Base-by-base conservation (phyloP, 2,888 invertebrate genomes). In the Leptopterna dolabrata region DNA sequence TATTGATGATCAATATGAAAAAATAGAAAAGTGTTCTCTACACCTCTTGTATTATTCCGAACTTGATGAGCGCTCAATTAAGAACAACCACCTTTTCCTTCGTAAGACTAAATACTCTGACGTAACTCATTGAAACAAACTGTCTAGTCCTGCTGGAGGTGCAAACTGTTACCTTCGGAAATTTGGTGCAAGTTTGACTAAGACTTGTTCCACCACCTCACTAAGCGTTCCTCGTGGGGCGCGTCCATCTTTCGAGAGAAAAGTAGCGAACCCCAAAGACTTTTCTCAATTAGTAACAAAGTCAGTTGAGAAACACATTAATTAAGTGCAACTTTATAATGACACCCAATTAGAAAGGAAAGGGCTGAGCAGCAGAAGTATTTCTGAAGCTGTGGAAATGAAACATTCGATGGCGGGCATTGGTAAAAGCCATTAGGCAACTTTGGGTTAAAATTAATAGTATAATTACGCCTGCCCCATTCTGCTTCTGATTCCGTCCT, bases 401-500 rank as follows among this genome's bases (percentile, higher is more conserved):
- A 84, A 84, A 73, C 73, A 85, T 73, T 85, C 85, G 85, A 85
- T 85, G 73, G 30, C 7, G 55, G 85, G 45, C 73, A 36, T 73
- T 73, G 73, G 85, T 73, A 85, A 47, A 85, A 85, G 73, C 85
- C 85, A 85, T 85, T 85, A 85, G 47, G 85, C 85, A 85, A 85
- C 85, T 85, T 85, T 76, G 85, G 85, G 73, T 71, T 73, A 24
- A 85, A 85, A 85, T 85, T 85, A 85, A 85, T 85, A 73, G 85
- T 73, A 85, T 76, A 85, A 85, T 85, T 85, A 85, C 85, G 85
- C 85, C 19, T 63, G 30, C 24, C 71, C 73, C 81, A 45, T 41
- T 85, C 45, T 85, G 30, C 85, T 85, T 63, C 70, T 47, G 73
- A 85, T 71, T 73, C 47, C 13, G 29, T 29, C 71, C 14, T 71